Percentiles rank a stretch among this genome's conserved stretches.
These are phyloP conservation scores for Megalops atlanticus DNA, from an alignment of 2,113 vertebrate species.

Conservation along the genomic window DNA sequence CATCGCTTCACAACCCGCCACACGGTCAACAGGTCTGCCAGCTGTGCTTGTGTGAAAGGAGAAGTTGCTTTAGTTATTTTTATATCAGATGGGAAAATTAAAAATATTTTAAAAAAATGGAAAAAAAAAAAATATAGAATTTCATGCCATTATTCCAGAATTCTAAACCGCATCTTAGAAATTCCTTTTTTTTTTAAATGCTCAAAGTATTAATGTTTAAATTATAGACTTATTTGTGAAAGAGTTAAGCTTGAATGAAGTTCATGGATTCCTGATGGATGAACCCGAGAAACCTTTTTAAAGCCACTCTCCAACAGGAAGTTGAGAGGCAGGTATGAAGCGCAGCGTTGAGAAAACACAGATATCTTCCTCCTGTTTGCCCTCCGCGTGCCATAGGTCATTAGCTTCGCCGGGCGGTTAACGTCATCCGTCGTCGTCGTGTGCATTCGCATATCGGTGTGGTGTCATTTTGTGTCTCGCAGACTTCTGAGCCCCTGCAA, in stretches of 20 bases:
- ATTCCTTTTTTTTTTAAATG: slow-evolving; percentile 16
- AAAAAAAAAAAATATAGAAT: background rate
- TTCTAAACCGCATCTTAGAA: slow-evolving; percentile 12
- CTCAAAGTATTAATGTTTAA: slow-evolving; percentile 32
- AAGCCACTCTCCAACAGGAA: slow-evolving; percentile 22
- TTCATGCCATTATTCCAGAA: slow-evolving; percentile 27
- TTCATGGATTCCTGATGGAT: slow-evolving; percentile 9
- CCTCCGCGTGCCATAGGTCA: background rate
- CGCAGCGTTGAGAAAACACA: background rate
- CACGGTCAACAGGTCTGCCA: background rate
- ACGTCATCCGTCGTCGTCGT: background rate
- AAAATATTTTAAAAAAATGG: background rate
- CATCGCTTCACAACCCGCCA: background rate
- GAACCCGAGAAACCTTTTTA: background rate
- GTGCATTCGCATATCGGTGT: slow-evolving; percentile 2
- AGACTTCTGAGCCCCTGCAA: background rate
- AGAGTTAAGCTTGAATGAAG: slow-evolving; percentile 35
- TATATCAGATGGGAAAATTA: slow-evolving; percentile 16
- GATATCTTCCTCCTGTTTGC: background rate
- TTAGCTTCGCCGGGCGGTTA: background rate
- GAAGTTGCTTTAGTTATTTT: slow-evolving; percentile 23
- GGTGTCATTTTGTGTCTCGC: background rate
- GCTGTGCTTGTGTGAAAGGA: background rate
- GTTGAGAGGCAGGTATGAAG: background rate
- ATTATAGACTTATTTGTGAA: slow-evolving; percentile 29